phyloP scores from a whole-genome alignment of 2,888 invertebrate genomes.

The Glyphotaelius pellucidus region DNA sequence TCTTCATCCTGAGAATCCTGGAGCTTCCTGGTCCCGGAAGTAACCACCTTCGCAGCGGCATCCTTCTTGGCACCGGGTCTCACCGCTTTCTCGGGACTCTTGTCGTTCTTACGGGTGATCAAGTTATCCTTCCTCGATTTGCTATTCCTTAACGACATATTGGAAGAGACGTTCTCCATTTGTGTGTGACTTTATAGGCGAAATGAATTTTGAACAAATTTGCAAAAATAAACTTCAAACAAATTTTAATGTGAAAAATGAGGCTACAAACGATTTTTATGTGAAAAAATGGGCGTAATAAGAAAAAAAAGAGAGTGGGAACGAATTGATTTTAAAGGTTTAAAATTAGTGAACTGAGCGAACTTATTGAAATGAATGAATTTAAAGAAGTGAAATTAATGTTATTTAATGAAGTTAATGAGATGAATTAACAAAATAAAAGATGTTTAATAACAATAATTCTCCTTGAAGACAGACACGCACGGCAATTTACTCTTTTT shows the following conservation, averaged over 20 bases:
- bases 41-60: constrained; percentile 71
- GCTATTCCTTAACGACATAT: constrained; percentile 72
- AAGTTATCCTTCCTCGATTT: constrained; percentile 77
- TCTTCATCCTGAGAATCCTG: constrained; percentile 71
- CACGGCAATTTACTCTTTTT: constrained; percentile 58
- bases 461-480: constrained; percentile 59
- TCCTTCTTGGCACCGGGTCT: constrained; percentile 60
- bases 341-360: not conserved
- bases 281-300: not conserved
- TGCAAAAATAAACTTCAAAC: constrained; percentile 5
- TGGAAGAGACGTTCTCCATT: constrained; percentile 77
- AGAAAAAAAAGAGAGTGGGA: not conserved
- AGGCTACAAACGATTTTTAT: too few species aligned
- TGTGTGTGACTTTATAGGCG: constrained; percentile 64
- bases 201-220: constrained; percentile 2
- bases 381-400: not conserved
- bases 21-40: constrained; percentile 70
- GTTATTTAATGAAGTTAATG: not conserved
- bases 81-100: constrained; percentile 75
- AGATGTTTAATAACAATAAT: not conserved
- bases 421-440: not conserved
- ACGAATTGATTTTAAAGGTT: not conserved
- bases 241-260: constrained; percentile 2
- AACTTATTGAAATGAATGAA: not conserved
- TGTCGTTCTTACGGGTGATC: constrained; percentile 76